These are phyloP conservation scores for Sialis fuliginosa DNA, from an alignment of 2,888 invertebrate genomes.

Conservation along the genomic window DNA sequence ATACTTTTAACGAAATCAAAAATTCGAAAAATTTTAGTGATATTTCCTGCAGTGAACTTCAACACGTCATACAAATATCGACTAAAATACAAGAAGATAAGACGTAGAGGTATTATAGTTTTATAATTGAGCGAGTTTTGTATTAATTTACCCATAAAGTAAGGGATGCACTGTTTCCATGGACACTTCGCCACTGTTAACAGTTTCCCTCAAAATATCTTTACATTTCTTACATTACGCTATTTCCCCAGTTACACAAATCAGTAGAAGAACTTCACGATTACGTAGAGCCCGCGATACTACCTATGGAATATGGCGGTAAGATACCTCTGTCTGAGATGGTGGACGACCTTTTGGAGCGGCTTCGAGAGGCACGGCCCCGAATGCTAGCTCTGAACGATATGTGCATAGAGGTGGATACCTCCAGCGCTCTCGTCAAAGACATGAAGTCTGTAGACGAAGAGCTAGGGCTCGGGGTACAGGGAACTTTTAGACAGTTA, in stretches of 20 bases:
- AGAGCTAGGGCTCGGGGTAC: slow-evolving; percentile 52
- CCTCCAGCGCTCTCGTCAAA: slow-evolving; percentile 25
- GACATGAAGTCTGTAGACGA: slow-evolving; percentile 30
- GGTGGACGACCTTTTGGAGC: slow-evolving; percentile 55
- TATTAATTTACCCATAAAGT: too few species aligned
- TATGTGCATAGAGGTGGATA: slow-evolving; percentile 52
- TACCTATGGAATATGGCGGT: slow-evolving; percentile 83
- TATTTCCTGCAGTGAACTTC: too few species aligned
- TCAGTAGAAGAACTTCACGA: slow-evolving; percentile 52
- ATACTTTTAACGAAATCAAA: too few species aligned
- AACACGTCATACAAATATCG: too few species aligned
- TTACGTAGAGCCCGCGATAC: slow-evolving; percentile 51
- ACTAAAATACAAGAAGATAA: too few species aligned
- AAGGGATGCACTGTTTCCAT: too few species aligned
- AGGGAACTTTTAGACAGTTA: slow-evolving; percentile 69
- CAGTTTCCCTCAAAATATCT: too few species aligned
- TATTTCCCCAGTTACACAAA: slow-evolving; percentile 46
- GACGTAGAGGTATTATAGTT: too few species aligned
- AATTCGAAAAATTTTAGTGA: too few species aligned
- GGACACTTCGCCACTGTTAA: too few species aligned
- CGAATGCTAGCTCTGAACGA: slow-evolving; percentile 53
- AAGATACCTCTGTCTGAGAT: slow-evolving; percentile 61
- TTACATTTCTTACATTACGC: background rate
- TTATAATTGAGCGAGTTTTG: too few species aligned
- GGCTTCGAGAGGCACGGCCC: slow-evolving; percentile 42